Evolutionary conservation across 1,140 invertebrate genomes (phyloP), one percentile per base, ranked within the genome.

Genomic region (Saxidomus purpurata): DNA sequence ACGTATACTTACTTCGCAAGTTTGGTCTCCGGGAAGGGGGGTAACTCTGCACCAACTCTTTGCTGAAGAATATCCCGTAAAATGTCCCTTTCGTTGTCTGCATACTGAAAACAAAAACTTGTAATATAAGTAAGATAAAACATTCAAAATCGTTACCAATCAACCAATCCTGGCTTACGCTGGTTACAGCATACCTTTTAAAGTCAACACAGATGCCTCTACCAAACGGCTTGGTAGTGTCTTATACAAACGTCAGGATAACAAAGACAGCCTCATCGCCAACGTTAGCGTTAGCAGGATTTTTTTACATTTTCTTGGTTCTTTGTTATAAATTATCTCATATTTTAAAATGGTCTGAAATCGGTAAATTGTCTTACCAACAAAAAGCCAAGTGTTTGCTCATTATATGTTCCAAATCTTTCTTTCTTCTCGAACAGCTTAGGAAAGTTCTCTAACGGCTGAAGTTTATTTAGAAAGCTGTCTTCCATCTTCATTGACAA

Each of bases 401-500:
- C 76, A 40, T 94, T 93, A 61, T 89, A 92, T n/a, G 38, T 90
- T 0, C 94, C 93, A 77, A 95, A 95, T 43, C 94, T 81, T 67
- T 93, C 85, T 43, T 89, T 90, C 74, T 91, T 94, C 61, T 93
- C 92, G 87, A 94, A 91, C 22, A 94, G 89, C 47, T 92, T 81
- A 6, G 93, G 93, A 28, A 95, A 85, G 15, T 93, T 90, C 25
- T 93, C 92, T 36, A 95, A 67, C 8, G 95, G 95, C 40, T 94
- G 94, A 19, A 95, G 89, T 80, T 71, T 93, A 34, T 94, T 90
- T 13, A 95, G 69, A 71, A 95, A 95, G 61, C 91, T 93, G 69
- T 95, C 93, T 40, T 93, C 91, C 55, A 87, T 92, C 22, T 93
- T 89, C 94, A 95, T 94, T 1, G 94, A 94, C 36, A 95, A 79